These are phyloP conservation scores for Heterodera carotae DNA, from an alignment of 1,140 invertebrate genomes.

Conservation along the genomic window DNA sequence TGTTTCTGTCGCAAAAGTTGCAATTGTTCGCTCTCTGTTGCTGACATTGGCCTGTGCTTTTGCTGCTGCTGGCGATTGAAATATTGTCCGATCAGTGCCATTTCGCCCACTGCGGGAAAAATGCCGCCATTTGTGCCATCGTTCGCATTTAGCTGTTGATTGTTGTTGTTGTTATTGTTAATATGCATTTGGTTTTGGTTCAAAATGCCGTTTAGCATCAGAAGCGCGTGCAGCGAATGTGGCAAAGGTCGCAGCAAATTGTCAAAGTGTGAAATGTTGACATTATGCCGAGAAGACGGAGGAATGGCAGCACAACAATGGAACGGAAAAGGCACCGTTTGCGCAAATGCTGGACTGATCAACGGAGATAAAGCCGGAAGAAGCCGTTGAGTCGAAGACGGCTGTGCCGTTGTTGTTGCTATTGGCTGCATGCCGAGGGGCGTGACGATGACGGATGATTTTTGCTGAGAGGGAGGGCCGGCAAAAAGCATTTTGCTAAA, in stretches of 20 bases:
- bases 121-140: not conserved
- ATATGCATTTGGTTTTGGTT: not conserved
- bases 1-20: not conserved
- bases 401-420: not conserved
- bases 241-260: not conserved
- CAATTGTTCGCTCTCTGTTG: not conserved
- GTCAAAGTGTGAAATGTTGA: not conserved
- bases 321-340: no score
- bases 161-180: not conserved
- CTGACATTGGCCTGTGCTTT: no score
- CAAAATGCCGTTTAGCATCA: not conserved
- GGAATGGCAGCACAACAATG: not conserved
- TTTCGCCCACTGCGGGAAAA: not conserved
- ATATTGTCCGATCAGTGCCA: constrained; percentile 5
- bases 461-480: no score
- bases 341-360: not conserved
- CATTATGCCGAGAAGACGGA: not conserved
- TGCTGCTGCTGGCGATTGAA: not conserved
- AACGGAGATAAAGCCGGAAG: not conserved
- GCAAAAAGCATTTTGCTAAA: not conserved
- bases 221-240: not conserved
- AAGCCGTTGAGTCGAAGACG: not conserved
- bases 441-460: no score
- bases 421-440: not conserved
- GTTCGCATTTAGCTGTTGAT: not conserved